These are phyloP conservation scores for Oasisia sp. DNA, from an alignment of 2,888 invertebrate species.

Conservation along the genomic window DNA sequence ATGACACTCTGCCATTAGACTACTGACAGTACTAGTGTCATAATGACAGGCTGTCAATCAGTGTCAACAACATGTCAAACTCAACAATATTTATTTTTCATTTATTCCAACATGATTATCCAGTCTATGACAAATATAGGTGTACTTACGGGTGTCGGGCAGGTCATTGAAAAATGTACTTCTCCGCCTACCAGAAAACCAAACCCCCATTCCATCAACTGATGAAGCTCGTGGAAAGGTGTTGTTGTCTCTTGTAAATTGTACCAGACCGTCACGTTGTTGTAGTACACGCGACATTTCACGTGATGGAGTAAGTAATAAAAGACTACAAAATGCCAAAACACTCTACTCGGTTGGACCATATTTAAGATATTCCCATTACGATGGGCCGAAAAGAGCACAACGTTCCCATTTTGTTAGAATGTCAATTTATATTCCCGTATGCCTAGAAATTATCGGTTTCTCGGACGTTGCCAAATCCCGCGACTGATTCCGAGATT, in stretches of 20 bases:
- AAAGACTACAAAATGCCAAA: not conserved
- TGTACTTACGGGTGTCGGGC: constrained; percentile 32
- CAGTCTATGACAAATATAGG: not conserved
- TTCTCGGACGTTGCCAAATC: constrained; percentile 17
- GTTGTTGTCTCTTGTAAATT: not conserved
- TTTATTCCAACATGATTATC: not conserved
- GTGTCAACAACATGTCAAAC: constrained; percentile 17
- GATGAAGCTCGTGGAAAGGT: not conserved
- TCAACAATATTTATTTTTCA: not conserved
- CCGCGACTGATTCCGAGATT: not conserved
- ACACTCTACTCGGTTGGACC: not conserved
- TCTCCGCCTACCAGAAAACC: constrained; percentile 34
- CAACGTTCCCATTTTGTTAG: not conserved
- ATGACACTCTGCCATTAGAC: too few relatives aligned
- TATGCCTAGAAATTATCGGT: constrained; percentile 13
- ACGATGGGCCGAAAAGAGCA: not conserved
- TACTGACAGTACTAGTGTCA: too few relatives aligned
- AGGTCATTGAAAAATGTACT: constrained; percentile 36
- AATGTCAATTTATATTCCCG: not conserved
- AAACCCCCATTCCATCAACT: constrained; percentile 33
- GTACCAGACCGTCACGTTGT: not conserved
- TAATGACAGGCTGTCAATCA: not conserved
- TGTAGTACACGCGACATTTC: constrained; percentile 20
- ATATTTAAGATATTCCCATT: constrained; percentile 6
- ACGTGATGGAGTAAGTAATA: not conserved